A percentile compares a stretch with the other conserved stretches of the same genome.
These are phyloP conservation scores for Galeopterus variegatus DNA, from an alignment of 2,113 vertebrate species.

Conservation along the genomic window DNA sequence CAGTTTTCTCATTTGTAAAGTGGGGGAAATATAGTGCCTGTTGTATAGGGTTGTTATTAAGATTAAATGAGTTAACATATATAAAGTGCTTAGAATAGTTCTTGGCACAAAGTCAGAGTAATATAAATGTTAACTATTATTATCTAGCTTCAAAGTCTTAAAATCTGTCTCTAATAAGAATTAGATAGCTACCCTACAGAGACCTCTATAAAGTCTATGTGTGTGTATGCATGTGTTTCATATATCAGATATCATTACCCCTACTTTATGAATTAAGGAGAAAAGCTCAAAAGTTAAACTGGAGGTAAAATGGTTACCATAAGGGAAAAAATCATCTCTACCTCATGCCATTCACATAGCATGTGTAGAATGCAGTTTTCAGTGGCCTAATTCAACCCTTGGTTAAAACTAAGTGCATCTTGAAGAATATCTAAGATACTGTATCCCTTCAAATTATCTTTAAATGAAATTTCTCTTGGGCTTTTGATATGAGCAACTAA, in stretches of 20 bases:
- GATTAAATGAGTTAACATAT: constrained; percentile 16
- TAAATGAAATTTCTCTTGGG: constrained; percentile 19
- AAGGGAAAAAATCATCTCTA: not conserved
- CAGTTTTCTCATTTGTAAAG: constrained; percentile 37
- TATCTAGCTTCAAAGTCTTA: constrained; percentile 63
- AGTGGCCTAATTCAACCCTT: constrained; percentile 2
- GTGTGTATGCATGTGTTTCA: not conserved
- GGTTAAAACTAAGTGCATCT: not conserved
- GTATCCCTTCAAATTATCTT: constrained; percentile 16
- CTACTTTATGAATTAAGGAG: constrained; percentile 27
- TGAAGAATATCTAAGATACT: constrained; percentile 14
- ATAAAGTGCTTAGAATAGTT: constrained; percentile 46
- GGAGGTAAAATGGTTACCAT: not conserved
- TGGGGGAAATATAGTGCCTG: not conserved
- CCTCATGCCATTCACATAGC: not conserved
- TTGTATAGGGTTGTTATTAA: constrained; percentile 8
- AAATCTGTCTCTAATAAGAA: constrained; percentile 29
- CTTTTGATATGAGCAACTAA: not conserved
- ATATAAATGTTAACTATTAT: constrained; percentile 47
- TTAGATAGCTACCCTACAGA: constrained; percentile 15
- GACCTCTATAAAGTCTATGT: not conserved
- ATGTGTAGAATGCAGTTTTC: not conserved
- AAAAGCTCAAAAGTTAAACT: constrained; percentile 39
- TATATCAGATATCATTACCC: not conserved
- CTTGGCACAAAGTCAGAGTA: not conserved